Evolutionary conservation across 2,888 invertebrate species (phyloP).

Genomic region (Enchytraeus crypticus): DNA sequence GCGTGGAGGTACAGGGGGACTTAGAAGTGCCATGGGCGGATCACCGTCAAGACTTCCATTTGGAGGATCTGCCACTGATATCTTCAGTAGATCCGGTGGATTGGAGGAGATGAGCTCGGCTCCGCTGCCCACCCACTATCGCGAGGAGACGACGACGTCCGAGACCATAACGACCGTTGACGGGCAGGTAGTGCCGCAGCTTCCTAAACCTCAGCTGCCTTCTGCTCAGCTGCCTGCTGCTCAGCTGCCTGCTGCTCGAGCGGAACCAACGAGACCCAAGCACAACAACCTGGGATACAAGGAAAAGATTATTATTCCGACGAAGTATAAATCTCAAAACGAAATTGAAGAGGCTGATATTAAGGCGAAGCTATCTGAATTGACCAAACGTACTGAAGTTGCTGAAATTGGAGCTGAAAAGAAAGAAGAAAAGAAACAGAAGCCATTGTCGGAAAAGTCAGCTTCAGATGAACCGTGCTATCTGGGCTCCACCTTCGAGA

Average conservation of each 20-base stretch:
- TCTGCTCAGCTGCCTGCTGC: not conserved
- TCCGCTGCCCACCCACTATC: not conserved
- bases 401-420: not conserved
- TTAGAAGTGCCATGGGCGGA: not conserved
- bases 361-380: not conserved
- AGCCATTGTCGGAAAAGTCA: not conserved
- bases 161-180: not conserved
- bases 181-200: not conserved
- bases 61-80: not conserved
- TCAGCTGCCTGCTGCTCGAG: not conserved
- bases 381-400: not conserved
- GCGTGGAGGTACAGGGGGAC: not conserved
- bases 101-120: no score
- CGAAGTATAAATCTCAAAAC: constrained; percentile 2
- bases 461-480: not conserved
- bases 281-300: not conserved
- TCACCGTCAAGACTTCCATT: not conserved
- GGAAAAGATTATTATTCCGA: constrained; percentile 8
- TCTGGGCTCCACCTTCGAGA: not conserved
- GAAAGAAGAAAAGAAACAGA: not conserved
- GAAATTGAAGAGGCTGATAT: not conserved
- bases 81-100: not conserved
- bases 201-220: not conserved
- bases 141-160: not conserved
- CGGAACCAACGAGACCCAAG: not conserved